phyloP scores from a whole-genome alignment of 2,888 invertebrate genomes.

The Drosophila borborema region DNA sequence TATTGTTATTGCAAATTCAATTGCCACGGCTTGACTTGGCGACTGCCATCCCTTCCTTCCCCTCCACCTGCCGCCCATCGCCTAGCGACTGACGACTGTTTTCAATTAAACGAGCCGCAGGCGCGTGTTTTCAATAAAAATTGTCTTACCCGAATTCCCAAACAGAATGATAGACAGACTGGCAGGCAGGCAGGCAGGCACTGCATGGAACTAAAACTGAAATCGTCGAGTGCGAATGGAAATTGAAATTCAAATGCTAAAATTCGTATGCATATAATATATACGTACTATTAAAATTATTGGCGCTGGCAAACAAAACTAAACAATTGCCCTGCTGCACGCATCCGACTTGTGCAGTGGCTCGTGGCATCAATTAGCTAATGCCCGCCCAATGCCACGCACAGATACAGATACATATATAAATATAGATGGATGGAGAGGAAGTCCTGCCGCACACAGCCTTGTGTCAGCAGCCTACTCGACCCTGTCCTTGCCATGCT shows the following conservation, averaged over 20 bases:
- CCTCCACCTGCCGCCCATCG: background rate
- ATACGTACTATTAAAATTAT: constrained; percentile 13
- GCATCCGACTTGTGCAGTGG: constrained; percentile 25
- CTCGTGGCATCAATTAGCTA: constrained; percentile 40
- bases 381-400: constrained; percentile 39
- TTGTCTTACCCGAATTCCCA: constrained; percentile 15
- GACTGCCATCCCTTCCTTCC: constrained; percentile 23
- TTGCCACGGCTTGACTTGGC: constrained; percentile 28
- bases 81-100: constrained; percentile 26
- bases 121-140: constrained; percentile 75
- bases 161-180: constrained; percentile 9
- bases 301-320: constrained; percentile 18
- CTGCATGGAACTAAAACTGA: constrained; percentile 41
- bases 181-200: constrained; percentile 53
- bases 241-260: constrained; percentile 41
- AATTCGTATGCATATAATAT: constrained; percentile 10
- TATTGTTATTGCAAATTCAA: constrained; percentile 60
- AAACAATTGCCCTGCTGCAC: constrained; percentile 47
- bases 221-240: constrained; percentile 26
- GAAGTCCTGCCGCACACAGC: constrained; percentile 32
- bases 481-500: constrained; percentile 19
- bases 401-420: background rate
- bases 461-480: constrained; percentile 23
- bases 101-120: constrained; percentile 62
- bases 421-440: background rate